Base-by-base conservation (phyloP, 2,888 invertebrate genomes). In the Torymus tubicola region DNA sequence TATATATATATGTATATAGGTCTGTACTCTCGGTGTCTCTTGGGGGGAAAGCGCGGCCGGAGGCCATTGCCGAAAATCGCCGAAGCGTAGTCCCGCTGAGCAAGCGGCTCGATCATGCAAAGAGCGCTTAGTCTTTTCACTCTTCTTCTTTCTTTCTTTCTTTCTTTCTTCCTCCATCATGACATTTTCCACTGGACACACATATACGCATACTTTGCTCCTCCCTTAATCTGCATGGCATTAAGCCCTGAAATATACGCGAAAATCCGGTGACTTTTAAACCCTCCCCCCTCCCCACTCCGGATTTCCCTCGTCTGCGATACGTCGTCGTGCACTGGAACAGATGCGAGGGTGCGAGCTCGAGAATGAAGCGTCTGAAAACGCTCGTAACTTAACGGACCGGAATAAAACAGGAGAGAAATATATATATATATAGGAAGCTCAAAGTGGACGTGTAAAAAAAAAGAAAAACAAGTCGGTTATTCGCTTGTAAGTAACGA, bases 21-120 rank as follows among this genome's bases (percentile, higher is more conserved):
- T 21, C 5, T 31, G 31, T 31, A 31, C 0, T 31, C 5, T 31
- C 31, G 3, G 31, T 31, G 31, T 2, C 53, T 31, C 58, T 4
- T 55, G 50, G 16, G 50, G 58, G 65, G 16, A 16, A 24, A 24
- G 18, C 10, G 18, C 18, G 1, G 16, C 31, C 2, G 0, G n/a
- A n/a, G 13, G 16, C 67, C 53, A 16, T 16, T 24, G 24, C 70
- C 67, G 60, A 31, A 74, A 79, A 73, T 69, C 70, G 52, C 63
- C 42, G 24, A 67, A 74, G 70, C 55, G 63, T 64, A 69, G 12
- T 63, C 18, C n/a, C 58, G 55, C 77, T 76, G 74, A 81, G 53
- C 67, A 71, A 81, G 72, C 78, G 67, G 57, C 10, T 50, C 65
- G 65, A 71, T 61, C 65, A n/a, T 58, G 63, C 14, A 14, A 21